Percentiles rank a stretch among this genome's conserved stretches.
These are phyloP conservation scores for Myzus persicae DNA, from an alignment of 1,140 invertebrate genomes.

Conservation along the genomic window DNA sequence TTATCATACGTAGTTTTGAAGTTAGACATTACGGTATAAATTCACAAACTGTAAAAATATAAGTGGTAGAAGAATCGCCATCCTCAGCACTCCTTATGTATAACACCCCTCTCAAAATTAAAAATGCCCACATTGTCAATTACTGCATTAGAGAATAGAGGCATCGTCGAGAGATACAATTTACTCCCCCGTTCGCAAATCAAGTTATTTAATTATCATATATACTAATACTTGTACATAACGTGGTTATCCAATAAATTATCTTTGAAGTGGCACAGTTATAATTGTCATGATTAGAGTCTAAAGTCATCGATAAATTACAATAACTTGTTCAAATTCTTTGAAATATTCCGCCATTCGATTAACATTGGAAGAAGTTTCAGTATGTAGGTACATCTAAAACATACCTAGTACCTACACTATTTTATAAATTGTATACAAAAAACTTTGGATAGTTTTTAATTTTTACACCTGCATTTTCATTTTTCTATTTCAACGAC, in stretches of 20 bases:
- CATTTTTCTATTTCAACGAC: neutral
- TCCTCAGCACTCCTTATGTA: too few species aligned
- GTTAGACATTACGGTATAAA: neutral
- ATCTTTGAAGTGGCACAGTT: neutral
- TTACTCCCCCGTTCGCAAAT: neutral
- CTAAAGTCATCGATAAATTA: accelerated
- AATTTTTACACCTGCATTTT: neutral
- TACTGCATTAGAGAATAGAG: neutral
- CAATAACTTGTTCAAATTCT: neutral
- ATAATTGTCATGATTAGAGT: neutral
- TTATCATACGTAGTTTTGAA: neutral
- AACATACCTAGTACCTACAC: neutral
- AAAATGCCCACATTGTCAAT: neutral
- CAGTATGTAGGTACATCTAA: neutral
- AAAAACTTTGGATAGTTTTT: neutral
- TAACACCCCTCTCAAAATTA: neutral
- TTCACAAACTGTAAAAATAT: neutral
- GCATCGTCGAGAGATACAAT: neutral
- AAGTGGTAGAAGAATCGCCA: neutral
- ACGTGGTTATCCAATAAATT: too few species aligned
- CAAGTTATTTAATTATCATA: neutral
- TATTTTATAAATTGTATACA: neutral
- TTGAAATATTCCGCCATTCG: neutral
- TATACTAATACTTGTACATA: neutral
- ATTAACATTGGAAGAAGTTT: neutral